A percentile compares a stretch with the other conserved stretches of the same genome.
Conservation (phyloP, 35 echinoderm and acorn worm genomes). For the Ophiothrix spiculata region DNA sequence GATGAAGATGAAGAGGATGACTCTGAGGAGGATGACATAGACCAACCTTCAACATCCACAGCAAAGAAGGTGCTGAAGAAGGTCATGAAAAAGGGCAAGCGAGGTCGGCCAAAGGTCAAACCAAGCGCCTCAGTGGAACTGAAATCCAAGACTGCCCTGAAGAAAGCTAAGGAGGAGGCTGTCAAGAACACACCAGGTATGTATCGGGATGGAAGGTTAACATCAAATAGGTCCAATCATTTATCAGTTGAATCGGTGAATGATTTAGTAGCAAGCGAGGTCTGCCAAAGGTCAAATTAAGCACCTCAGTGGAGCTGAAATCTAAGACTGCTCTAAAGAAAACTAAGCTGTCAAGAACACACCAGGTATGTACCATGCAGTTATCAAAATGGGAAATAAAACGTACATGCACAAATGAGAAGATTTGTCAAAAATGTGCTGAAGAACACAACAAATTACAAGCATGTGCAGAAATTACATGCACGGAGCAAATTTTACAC, state of each 20-base stretch:
- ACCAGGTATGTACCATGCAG: too few relatives aligned
- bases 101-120: not conserved
- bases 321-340: constrained; percentile 8
- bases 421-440: too few relatives aligned
- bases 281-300: not conserved
- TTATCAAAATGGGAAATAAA: too few relatives aligned
- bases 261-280: too few relatives aligned
- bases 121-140: not conserved
- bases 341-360: not conserved
- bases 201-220: too few relatives aligned
- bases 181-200: not conserved
- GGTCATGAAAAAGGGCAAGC: not conserved
- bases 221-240: too few relatives aligned
- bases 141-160: constrained; percentile 9
- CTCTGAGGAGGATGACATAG: constrained; percentile 15
- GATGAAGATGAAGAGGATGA: constrained; percentile 26
- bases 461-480: too few relatives aligned
- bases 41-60: constrained; percentile 5
- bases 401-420: too few relatives aligned
- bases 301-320: not conserved
- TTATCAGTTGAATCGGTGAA: too few relatives aligned
- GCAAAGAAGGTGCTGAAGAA: not conserved
- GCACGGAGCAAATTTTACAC: too few relatives aligned
- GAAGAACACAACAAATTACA: too few relatives aligned
- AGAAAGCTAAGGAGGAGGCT: constrained; percentile 12